phyloP scores from a whole-genome alignment of 2,797 vertebrate genomes.

The Malurus splendens region DNA sequence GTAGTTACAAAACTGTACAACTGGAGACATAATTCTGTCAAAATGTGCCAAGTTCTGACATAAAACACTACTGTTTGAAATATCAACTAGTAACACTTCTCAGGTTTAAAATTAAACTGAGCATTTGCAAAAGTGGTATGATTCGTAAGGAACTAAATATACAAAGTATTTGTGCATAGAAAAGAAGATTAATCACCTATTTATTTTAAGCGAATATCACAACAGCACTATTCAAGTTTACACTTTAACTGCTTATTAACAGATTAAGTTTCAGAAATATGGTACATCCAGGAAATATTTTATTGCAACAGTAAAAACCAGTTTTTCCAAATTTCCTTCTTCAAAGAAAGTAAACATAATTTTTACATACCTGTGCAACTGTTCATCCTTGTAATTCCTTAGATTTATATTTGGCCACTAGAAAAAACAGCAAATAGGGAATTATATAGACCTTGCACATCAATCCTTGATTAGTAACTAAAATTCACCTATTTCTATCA shows the following conservation, averaged over 20 bases:
- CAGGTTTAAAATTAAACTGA: not conserved
- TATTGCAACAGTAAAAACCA: not conserved
- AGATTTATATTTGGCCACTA: slow-evolving; percentile 97
- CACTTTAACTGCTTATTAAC: not conserved
- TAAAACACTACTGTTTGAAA: not conserved
- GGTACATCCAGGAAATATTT: not conserved
- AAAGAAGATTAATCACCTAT: not conserved
- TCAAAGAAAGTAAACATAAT: not conserved
- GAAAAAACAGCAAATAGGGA: slow-evolving; percentile 56
- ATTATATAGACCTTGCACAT: slow-evolving; percentile 21
- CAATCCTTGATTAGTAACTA: not conserved
- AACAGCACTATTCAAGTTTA: not conserved
- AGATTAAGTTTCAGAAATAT: not conserved
- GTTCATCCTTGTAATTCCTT: slow-evolving; percentile 97
- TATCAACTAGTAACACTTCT: not conserved
- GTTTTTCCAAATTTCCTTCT: not conserved
- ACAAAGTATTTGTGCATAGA: not conserved
- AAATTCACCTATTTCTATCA: not conserved
- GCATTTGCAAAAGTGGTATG: not conserved
- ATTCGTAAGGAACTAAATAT: not conserved
- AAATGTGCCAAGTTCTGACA: not conserved
- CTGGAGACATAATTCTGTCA: not conserved
- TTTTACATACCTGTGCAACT: slow-evolving; percentile 90
- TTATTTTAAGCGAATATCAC: not conserved
- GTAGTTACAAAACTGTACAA: not conserved